Percentiles rank a stretch among this genome's conserved stretches.
phyloP scores from a whole-genome alignment of 2,888 invertebrate genomes.

The Epiperipatus broadwayi region DNA sequence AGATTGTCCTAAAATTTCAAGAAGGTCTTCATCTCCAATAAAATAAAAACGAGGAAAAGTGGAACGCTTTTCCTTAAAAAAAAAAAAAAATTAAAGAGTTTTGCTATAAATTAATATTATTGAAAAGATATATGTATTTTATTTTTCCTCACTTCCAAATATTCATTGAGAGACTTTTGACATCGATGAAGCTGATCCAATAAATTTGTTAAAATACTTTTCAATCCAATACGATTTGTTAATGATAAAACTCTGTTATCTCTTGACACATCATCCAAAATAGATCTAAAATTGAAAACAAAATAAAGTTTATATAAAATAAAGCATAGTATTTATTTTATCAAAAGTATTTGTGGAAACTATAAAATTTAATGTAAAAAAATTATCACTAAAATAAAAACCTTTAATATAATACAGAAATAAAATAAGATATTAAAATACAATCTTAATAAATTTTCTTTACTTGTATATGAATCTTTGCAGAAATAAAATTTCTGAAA shows the following conservation, averaged over 20 bases:
- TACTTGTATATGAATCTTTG: no score
- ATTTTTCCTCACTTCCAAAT: conserved; percentile 48
- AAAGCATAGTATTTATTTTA: background rate
- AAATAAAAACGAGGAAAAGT: conserved; percentile 90
- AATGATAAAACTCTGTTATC: conserved; percentile 61
- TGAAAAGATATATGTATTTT: background rate
- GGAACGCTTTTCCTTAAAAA: conserved; percentile 62
- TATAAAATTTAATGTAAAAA: no score
- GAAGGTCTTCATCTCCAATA: conserved; percentile 86
- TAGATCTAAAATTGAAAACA: conserved; percentile 35
- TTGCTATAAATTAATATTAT: conserved; percentile 8
- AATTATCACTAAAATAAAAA: no score
- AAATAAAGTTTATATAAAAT: background rate
- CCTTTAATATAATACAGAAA: no score
- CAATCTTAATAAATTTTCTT: no score
- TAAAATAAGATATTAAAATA: no score
- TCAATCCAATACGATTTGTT: conserved; percentile 45
- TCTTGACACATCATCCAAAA: conserved; percentile 55
- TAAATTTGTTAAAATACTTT: conserved; percentile 52
- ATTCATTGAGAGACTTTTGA: conserved; percentile 81
- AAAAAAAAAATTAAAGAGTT: conserved; percentile 17
- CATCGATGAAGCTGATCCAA: conserved; percentile 73
- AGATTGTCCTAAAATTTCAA: conserved; percentile 84
- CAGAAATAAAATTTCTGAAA: no score
- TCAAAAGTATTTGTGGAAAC: no score